phyloP scores from a whole-genome alignment of 1,140 invertebrate genomes.

The Megalonaias nervosa region DNA sequence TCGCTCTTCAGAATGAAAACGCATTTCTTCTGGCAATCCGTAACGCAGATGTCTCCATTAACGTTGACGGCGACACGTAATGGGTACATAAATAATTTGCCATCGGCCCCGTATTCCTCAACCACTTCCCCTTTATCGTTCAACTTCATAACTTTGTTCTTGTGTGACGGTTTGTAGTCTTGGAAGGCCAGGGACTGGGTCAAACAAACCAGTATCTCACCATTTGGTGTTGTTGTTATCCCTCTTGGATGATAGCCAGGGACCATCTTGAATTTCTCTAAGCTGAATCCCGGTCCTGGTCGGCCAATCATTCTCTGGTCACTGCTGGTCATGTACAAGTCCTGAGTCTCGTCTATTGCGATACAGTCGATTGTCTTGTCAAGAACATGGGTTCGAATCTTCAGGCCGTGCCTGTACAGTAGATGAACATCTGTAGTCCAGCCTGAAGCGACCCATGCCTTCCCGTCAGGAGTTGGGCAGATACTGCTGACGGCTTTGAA shows the following conservation, averaged over 20 bases:
- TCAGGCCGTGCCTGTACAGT: constrained; percentile 30
- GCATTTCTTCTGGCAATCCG: constrained; percentile 23
- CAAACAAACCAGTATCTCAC: constrained; percentile 25
- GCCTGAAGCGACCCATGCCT: constrained; percentile 30
- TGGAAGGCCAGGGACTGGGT: constrained; percentile 32
- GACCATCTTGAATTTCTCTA: constrained; percentile 25
- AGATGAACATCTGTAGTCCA: constrained; percentile 31
- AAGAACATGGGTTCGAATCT: constrained; percentile 26
- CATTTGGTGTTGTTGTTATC: constrained; percentile 10
- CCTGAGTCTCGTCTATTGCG: constrained; percentile 17
- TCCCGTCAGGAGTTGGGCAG: constrained; percentile 22
- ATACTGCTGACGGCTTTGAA: constrained; percentile 32
- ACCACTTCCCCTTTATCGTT: constrained; percentile 15
- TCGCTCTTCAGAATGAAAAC: constrained; percentile 22
- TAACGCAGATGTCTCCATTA: constrained; percentile 30
- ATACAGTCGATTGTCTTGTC: constrained; percentile 32
- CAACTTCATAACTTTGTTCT: constrained; percentile 31
- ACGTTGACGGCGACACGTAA: constrained; percentile 27
- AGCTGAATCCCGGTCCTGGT: constrained; percentile 31
- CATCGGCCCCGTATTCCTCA: constrained; percentile 28
- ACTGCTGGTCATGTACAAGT: constrained; percentile 30
- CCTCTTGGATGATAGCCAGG: constrained; percentile 32
- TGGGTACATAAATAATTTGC: constrained; percentile 34
- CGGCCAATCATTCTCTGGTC: constrained; percentile 30
- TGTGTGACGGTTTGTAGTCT: constrained; percentile 23